Percentiles rank a stretch among this genome's conserved stretches.
phyloP scores from a whole-genome alignment of 2,888 invertebrate species.

The Yponomeuta sedellus region DNA sequence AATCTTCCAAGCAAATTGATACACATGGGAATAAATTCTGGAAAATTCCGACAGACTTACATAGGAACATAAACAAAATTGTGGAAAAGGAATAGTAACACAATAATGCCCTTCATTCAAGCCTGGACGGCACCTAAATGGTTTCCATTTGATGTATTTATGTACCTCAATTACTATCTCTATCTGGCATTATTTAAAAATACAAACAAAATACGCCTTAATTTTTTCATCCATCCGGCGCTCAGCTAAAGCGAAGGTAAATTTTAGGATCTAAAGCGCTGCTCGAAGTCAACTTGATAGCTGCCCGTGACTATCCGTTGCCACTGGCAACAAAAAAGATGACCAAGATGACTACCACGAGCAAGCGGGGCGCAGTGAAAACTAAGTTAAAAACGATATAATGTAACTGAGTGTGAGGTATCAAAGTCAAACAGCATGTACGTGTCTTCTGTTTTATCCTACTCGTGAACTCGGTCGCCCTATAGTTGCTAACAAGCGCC shows the following conservation, averaged over 20 bases:
- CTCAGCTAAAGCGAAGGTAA: not conserved
- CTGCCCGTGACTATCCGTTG: constrained; percentile 42
- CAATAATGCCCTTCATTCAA: too few species aligned
- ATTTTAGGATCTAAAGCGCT: not conserved
- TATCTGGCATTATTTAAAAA: not conserved
- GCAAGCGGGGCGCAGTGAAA: constrained; percentile 19
- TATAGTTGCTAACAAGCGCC: constrained; percentile 8
- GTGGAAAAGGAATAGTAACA: too few species aligned
- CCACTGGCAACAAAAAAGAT: too few species aligned
- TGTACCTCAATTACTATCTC: not conserved
- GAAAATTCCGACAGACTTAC: too few species aligned
- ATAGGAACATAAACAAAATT: too few species aligned
- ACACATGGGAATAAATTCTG: too few species aligned
- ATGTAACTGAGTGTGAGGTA: not conserved
- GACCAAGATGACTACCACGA: too few species aligned
- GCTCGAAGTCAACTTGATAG: constrained; percentile 17
- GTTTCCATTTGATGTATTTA: too few species aligned
- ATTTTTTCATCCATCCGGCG: constrained; percentile 13
- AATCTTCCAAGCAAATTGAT: too few species aligned
- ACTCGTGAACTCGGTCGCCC: not conserved
- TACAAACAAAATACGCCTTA: not conserved
- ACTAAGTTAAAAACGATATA: constrained; percentile 14
- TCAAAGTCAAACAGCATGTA: not conserved
- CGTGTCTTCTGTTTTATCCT: not conserved
- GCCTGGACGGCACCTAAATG: too few species aligned